Evolutionary conservation across 2,113 vertebrate genomes (phyloP).

Genomic region (Sceloporus tristichus): DNA sequence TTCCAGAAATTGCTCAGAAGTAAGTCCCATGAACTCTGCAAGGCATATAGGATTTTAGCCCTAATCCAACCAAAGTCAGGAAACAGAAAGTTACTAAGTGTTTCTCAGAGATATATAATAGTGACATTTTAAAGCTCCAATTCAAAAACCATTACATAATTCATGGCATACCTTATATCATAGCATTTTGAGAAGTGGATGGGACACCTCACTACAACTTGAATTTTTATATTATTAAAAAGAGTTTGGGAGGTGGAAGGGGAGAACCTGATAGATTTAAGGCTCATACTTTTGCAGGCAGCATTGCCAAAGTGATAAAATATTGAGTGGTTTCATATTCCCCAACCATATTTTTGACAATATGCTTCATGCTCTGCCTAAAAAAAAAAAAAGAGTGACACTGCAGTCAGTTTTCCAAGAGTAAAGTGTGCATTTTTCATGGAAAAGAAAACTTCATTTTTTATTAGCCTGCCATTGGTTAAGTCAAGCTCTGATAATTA

Average conservation of each 20-base stretch:
- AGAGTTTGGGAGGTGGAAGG: conserved; percentile 68
- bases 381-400: conserved; percentile 65
- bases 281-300: conserved; percentile 63
- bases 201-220: conserved; percentile 57
- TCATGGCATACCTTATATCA: conserved; percentile 60
- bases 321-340: conserved; percentile 70
- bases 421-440: conserved; percentile 71
- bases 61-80: not conserved
- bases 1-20: too few species aligned
- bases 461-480: conserved; percentile 77
- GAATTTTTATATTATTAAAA: conserved; percentile 74
- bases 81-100: fast-evolving
- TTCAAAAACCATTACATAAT: conserved; percentile 48
- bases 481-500: conserved; percentile 81
- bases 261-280: conserved; percentile 73
- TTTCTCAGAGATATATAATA: conserved; percentile 48
- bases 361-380: conserved; percentile 72
- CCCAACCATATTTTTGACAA: conserved; percentile 75
- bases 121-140: conserved; percentile 49
- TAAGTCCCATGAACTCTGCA: too few species aligned
- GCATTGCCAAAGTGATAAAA: conserved; percentile 72
- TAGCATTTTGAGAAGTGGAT: conserved; percentile 58
- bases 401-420: conserved; percentile 67
- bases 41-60: not conserved
- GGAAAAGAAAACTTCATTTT: conserved; percentile 65